Base-by-base conservation (phyloP, 2,888 invertebrate genomes). In the Acanthoscelides obtectus region DNA sequence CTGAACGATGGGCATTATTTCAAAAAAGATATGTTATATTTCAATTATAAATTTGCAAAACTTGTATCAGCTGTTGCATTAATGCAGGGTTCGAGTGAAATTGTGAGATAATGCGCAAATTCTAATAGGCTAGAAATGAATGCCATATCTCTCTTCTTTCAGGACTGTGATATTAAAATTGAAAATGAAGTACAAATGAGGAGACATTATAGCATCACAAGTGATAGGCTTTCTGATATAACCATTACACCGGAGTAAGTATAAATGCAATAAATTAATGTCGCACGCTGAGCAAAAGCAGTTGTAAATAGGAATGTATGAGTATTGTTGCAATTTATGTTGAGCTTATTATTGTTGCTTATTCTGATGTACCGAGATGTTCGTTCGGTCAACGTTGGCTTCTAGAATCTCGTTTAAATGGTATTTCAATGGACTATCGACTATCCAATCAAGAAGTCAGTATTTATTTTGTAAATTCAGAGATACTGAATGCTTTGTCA, bases 91-190 rank as follows among this genome's bases (percentile, higher is more conserved):
- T n/a, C n/a, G n/a, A n/a, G n/a, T n/a, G n/a, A n/a, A n/a, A n/a
- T n/a, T n/a, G n/a, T n/a, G n/a, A n/a, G n/a, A n/a, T n/a, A n/a
- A n/a, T n/a, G n/a, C n/a, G n/a, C n/a, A n/a, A n/a, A n/a, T n/a
- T n/a, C n/a, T n/a, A n/a, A n/a, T n/a, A n/a, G n/a, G n/a, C n/a
- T n/a, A n/a, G n/a, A n/a, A n/a, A n/a, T n/a, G n/a, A 6, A 22
- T 66, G 4, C 20, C 1, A 22, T n/a, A 6, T 22, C 22, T 22
- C 22, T 67, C 22, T 67, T 72, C 75, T 84, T 83, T 21, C 77
- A 90, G 89, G 87, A 88, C 19, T 90, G 90, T 80, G 91, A 91
- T 84, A 85, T 91, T 65, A 90, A 90, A 84, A 84, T 90, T 76
- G 90, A 91, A 75, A 86, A 85, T 27, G 86, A 88, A 69, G 89